Percentiles rank a stretch among this genome's conserved stretches.
phyloP scores from a whole-genome alignment of 2,888 invertebrate genomes.

The Drosophila emarginata region DNA sequence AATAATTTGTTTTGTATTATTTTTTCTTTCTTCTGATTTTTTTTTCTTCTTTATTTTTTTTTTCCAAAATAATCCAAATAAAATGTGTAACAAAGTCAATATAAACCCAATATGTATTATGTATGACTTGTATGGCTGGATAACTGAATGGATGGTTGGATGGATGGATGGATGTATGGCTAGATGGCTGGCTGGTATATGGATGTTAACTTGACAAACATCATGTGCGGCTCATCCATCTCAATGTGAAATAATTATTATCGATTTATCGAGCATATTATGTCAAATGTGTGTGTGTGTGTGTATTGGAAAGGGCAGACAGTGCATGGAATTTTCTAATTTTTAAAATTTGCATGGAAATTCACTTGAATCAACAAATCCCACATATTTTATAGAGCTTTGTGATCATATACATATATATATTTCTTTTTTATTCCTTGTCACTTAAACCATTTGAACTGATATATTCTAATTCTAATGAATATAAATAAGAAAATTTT shows the following conservation, averaged over 20 bases:
- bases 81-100: slow-evolving; percentile 26
- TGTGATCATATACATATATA: no score
- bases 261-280: slow-evolving; percentile 38
- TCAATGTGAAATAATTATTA: slow-evolving; percentile 53
- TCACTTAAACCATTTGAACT: no score
- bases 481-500: no score
- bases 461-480: no score
- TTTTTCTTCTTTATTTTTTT: background rate
- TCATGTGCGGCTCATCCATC: slow-evolving; percentile 17
- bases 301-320: background rate
- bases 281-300: slow-evolving; percentile 5
- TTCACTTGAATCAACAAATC: background rate
- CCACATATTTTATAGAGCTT: no score
- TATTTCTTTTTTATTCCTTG: background rate
- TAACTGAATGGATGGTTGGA: background rate
- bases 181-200: slow-evolving; percentile 1
- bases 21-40: background rate
- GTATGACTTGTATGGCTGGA: slow-evolving; percentile 4
- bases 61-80: slow-evolving; percentile 35
- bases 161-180: background rate
- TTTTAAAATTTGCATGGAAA: background rate
- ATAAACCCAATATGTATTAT: slow-evolving; percentile 14
- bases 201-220: slow-evolving; percentile 12
- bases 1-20: slow-evolving; percentile 38
- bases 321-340: background rate